A percentile compares a stretch with the other conserved stretches of the same genome.
phyloP scores from a whole-genome alignment of 2,888 invertebrate species.

The Acanthosepion lycidas region DNA sequence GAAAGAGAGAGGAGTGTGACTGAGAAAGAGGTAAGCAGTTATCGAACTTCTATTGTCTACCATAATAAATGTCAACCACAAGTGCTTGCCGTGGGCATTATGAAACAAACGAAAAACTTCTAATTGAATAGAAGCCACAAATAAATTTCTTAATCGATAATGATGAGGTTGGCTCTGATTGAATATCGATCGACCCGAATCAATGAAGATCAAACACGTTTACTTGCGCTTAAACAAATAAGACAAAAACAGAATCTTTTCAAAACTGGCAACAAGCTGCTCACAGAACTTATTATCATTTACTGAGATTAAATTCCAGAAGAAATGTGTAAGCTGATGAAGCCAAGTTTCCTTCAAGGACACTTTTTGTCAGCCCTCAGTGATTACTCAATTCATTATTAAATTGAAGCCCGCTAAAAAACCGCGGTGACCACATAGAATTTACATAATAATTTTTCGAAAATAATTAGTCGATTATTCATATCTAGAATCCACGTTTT shows the following conservation, averaged over 20 bases:
- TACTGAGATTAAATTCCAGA: neutral
- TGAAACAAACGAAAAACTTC: neutral
- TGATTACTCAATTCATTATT: too few species aligned
- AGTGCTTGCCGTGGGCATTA: neutral
- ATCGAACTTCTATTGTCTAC: neutral
- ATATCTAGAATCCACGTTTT: too few species aligned
- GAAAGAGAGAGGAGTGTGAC: too few species aligned
- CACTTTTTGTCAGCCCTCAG: neutral
- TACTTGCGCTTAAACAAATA: neutral
- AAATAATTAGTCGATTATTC: too few species aligned
- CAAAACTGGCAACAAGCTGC: neutral
- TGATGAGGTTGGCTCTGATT: neutral
- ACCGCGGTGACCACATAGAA: too few species aligned
- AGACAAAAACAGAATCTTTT: neutral
- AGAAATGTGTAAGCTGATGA: neutral
- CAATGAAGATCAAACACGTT: neutral
- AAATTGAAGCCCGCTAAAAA: too few species aligned
- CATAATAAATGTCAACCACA: neutral
- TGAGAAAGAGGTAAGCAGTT: neutral
- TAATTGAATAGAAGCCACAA: neutral
- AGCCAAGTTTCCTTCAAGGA: neutral
- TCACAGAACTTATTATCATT: neutral
- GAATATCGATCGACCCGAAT: neutral
- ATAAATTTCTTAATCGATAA: neutral
- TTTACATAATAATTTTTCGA: too few species aligned